phyloP scores from a whole-genome alignment of 2,797 vertebrate species.

The Hydrolagus colliei region DNA sequence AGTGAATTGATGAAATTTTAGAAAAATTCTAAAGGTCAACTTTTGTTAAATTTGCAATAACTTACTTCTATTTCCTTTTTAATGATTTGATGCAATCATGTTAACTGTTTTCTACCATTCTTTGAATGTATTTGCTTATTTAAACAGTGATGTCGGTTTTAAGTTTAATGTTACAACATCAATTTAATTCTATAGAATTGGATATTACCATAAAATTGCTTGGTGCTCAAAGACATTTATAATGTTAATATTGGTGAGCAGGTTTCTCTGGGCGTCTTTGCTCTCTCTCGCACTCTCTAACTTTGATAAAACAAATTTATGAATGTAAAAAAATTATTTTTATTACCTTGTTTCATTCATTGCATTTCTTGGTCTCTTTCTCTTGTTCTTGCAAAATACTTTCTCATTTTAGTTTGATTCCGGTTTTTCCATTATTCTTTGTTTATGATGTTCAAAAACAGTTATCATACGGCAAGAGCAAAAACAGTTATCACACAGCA shows the following conservation, averaged over 20 bases:
- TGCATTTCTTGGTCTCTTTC: background rate
- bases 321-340: background rate
- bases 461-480: too few species aligned
- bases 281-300: background rate
- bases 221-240: background rate
- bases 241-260: background rate
- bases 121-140: background rate
- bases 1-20: background rate
- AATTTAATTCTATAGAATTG: background rate
- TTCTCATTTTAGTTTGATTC: too few species aligned
- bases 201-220: background rate
- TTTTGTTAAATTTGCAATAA: background rate
- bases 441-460: too few species aligned
- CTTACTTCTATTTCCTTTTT: background rate
- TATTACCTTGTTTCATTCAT: background rate
- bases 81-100: background rate
- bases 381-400: background rate
- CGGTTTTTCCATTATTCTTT: too few species aligned
- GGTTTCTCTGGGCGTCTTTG: background rate
- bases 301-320: background rate
- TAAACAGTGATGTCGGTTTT: constrained; percentile 4
- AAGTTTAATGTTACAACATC: background rate
- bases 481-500: too few species aligned
- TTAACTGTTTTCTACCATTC: constrained; percentile 2
- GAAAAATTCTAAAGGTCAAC: background rate